Percentiles rank a stretch among this genome's conserved stretches.
These are phyloP conservation scores for Drosophila monieri DNA, from an alignment of 2,888 invertebrate genomes.

Conservation along the genomic window DNA sequence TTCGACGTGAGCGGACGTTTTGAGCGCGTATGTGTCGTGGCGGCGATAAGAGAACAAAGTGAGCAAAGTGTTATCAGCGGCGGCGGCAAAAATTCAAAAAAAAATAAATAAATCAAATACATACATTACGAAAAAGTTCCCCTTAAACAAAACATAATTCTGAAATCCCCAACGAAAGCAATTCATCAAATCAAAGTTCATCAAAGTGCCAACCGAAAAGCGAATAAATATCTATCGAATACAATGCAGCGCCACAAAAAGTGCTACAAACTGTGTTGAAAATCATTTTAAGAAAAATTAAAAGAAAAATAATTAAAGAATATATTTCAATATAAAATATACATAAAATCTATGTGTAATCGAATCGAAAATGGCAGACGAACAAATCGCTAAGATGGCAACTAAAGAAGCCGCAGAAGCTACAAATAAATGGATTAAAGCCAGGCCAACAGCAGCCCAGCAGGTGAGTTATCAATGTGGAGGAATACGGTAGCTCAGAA, in stretches of 20 bases:
- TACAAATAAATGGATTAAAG: constrained; percentile 75
- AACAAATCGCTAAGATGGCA: constrained; percentile 46
- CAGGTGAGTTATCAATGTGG: constrained; percentile 68
- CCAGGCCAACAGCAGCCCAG: constrained; percentile 36
- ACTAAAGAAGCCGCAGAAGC: constrained; percentile 53
- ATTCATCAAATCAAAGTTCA: constrained; percentile 25
- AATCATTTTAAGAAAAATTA: background rate
- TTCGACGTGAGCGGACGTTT: constrained; percentile 81
- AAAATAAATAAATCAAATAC: constrained; percentile 15
- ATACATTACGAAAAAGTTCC: background rate
- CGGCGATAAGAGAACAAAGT: constrained; percentile 18
- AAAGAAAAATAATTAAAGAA: background rate
- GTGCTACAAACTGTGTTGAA: constrained; percentile 51
- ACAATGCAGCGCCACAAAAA: constrained; percentile 54
- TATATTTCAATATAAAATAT: background rate
- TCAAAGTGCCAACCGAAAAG: constrained; percentile 12
- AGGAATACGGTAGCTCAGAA: constrained; percentile 47
- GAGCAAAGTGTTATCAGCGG: constrained; percentile 26
- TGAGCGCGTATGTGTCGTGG: constrained; percentile 40
- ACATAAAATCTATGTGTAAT: constrained; percentile 25
- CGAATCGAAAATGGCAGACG: constrained; percentile 49
- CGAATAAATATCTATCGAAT: constrained; percentile 12
- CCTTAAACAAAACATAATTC: background rate
- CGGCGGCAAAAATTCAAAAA: constrained; percentile 17
- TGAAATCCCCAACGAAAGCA: constrained; percentile 5